Evolutionary conservation across 2,888 invertebrate species (phyloP), one percentile per base, ranked within the genome.

Genomic region (Conops quadrifasciatus): DNA sequence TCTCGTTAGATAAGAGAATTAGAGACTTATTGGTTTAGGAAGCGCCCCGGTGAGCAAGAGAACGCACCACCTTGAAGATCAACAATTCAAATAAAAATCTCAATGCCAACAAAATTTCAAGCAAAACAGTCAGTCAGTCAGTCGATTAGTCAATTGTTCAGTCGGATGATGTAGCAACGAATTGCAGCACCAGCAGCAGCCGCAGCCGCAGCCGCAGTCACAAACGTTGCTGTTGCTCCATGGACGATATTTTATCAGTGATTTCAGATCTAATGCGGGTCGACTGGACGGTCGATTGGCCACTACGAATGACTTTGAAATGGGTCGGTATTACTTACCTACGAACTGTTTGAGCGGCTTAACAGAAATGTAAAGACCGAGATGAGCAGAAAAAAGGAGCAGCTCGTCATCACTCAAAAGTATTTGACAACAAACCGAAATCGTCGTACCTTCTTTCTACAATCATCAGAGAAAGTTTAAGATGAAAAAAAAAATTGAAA

Each of bases 1-100:
- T 75, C 80, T 80, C 78, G 78, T 81, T 79, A 80, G 78, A 79
- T 78, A 78, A 77, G 77, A 77, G 78, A 77, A 79, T 79, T 76
- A 79, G 78, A 76, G 75, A 76, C 19, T 19, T 58, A 26, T 58
- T 36, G 9, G 36, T 75, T 77, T 75, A 68, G 58, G 73, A 71
- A 76, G 73, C 76, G 72, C 75, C 77, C 77, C 74, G 76, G 74
- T 74, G 78, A 69, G 74, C 76, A 73, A 21, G 66, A 30, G 66
- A 24, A 24, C 24, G 19, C 45, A 24, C 53, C 21, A 24, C 9
- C 21, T 53, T n/a, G n/a, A n/a, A n/a, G n/a, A n/a, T n/a, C n/a
- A n/a, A n/a, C n/a, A n/a, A n/a, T n/a, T n/a, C n/a, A n/a, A n/a
- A n/a, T n/a, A n/a, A n/a, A n/a, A n/a, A n/a, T n/a, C n/a, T n/a